Conservation (phyloP, 2,113 vertebrate species). For the Pollachius pollachius region DNA sequence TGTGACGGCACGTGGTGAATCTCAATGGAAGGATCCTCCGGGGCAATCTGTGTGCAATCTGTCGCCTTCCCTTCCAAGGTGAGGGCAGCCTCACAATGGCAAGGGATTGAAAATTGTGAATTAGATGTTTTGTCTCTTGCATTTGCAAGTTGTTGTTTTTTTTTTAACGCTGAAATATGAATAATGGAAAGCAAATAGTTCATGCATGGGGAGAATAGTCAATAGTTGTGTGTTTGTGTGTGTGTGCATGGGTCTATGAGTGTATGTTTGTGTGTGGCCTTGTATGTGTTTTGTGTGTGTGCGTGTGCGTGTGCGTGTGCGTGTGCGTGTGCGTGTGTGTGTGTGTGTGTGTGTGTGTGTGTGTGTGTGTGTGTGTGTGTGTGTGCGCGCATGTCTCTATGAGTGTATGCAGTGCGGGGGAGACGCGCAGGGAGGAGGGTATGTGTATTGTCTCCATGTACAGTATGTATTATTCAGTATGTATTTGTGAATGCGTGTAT, state of each 20-base stretch:
- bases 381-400: neutral
- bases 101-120: neutral
- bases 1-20: slow-evolving; percentile 31
- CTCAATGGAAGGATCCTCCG: slow-evolving; percentile 27
- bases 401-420: neutral
- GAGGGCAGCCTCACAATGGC: slow-evolving; percentile 12
- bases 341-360: neutral
- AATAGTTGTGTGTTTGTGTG: slow-evolving; percentile 7
- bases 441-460: no score
- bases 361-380: neutral
- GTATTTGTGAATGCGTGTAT: no score
- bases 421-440: no score
- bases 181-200: no score
- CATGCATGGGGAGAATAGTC: neutral
- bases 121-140: slow-evolving; percentile 25
- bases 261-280: neutral
- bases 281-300: neutral
- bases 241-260: slow-evolving; percentile 2
- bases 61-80: slow-evolving; percentile 15
- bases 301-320: neutral
- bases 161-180: no score
- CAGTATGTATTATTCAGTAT: no score
- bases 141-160: neutral
- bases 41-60: slow-evolving; percentile 17
- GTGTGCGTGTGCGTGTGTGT: slow-evolving; percentile 26